phyloP scores from a whole-genome alignment of 2,113 vertebrate species.

The Penelope pileata region DNA sequence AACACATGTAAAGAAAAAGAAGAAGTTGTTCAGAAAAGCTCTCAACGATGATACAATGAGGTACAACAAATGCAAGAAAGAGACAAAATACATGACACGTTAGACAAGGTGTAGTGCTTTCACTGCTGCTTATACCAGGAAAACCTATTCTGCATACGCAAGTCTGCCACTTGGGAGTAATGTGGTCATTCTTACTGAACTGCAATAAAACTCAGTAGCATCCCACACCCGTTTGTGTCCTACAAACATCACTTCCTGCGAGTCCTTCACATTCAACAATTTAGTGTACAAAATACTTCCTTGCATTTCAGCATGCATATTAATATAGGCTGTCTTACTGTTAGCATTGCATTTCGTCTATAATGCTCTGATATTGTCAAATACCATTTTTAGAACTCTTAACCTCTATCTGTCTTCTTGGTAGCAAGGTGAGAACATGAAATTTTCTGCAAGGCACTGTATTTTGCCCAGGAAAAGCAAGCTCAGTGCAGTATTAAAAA shows the following conservation, averaged over 20 bases:
- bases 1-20: background rate
- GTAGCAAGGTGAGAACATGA: background rate
- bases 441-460: background rate
- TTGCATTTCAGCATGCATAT: background rate
- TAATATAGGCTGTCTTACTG: background rate
- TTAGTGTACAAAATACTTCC: slow-evolving; percentile 16
- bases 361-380: background rate
- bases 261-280: slow-evolving; percentile 49
- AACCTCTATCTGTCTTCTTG: background rate
- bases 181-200: slow-evolving; percentile 6
- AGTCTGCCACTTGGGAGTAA: slow-evolving; percentile 12
- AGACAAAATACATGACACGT: background rate
- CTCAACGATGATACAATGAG: background rate
- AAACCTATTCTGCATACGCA: background rate
- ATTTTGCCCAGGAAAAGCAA: slow-evolving; percentile 5
- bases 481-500: background rate
- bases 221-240: slow-evolving; percentile 44
- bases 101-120: background rate
- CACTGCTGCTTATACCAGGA: background rate
- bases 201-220: slow-evolving; percentile 41
- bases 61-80: background rate
- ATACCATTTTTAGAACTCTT: background rate
- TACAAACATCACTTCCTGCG: slow-evolving; percentile 60
- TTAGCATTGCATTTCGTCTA: background rate
- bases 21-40: background rate